Conservation (phyloP, 1,140 invertebrate species). For the Nixonia krombeini region DNA sequence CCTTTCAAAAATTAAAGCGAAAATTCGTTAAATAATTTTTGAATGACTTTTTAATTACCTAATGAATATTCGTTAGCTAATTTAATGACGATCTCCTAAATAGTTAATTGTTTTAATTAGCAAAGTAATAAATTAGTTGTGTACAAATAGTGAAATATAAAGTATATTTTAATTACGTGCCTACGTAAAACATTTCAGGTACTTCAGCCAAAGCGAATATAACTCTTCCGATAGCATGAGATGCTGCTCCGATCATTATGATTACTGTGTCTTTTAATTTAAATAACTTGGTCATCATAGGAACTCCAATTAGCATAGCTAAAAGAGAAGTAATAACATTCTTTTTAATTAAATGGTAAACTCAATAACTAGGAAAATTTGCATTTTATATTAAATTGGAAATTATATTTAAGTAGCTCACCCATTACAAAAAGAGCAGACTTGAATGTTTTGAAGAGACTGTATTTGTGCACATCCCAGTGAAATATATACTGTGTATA, state of each 20-base stretch:
- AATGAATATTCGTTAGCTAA: too few relatives aligned
- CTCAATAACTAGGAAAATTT: too few relatives aligned
- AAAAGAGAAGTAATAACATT: too few relatives aligned
- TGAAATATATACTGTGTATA: conserved; percentile 78
- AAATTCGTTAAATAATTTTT: too few relatives aligned
- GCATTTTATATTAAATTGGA: conserved; percentile 4
- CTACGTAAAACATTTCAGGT: conserved; percentile 75
- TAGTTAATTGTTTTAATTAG: too few relatives aligned
- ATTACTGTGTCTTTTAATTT: conserved; percentile 80
- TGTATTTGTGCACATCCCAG: conserved; percentile 77
- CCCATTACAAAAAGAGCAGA: conserved; percentile 77
- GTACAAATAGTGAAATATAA: too few relatives aligned
- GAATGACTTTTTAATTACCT: too few relatives aligned
- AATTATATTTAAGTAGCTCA: conserved; percentile 45
- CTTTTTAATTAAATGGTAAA: too few relatives aligned
- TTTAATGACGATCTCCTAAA: too few relatives aligned
- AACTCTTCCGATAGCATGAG: conserved; percentile 78
- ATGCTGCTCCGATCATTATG: conserved; percentile 77
- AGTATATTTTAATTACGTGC: too few relatives aligned
- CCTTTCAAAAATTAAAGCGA: too few relatives aligned
- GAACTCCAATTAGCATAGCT: conserved; percentile 78
- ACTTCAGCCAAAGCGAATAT: conserved; percentile 75
- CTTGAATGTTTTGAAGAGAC: conserved; percentile 79
- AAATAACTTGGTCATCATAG: conserved; percentile 77
- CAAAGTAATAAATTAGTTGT: too few relatives aligned